Percentiles rank a stretch among this genome's conserved stretches.
phyloP scores from a whole-genome alignment of 2,113 vertebrate species.

The Pseudorasbora parva region DNA sequence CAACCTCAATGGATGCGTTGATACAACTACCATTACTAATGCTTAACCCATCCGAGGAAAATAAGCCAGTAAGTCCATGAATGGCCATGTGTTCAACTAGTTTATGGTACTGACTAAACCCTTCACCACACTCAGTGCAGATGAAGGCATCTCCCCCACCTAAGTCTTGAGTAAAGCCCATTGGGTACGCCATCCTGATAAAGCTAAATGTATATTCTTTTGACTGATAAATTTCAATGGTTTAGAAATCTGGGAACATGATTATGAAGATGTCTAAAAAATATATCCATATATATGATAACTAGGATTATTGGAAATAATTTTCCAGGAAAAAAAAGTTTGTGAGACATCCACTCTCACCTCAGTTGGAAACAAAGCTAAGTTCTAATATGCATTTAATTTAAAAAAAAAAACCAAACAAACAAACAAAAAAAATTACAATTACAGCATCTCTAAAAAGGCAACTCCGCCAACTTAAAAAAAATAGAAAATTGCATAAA shows the following conservation, averaged over 20 bases:
- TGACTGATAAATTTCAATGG: not conserved
- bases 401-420: no score
- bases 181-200: slow-evolving; percentile 68
- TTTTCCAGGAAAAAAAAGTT: not conserved
- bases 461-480: not conserved
- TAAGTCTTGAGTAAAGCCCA: slow-evolving; percentile 59
- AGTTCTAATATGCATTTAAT: not conserved
- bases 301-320: not conserved
- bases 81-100: slow-evolving; percentile 74
- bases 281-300: not conserved
- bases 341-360: not conserved
- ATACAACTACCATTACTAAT: slow-evolving; percentile 73
- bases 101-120: slow-evolving; percentile 74
- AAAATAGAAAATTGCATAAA: not conserved
- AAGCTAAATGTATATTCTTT: slow-evolving; percentile 38
- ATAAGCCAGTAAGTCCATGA: slow-evolving; percentile 75
- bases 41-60: slow-evolving; percentile 72
- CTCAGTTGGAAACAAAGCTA: not conserved
- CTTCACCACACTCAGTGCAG: slow-evolving; percentile 81
- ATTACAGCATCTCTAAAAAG: not conserved
- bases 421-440: no score
- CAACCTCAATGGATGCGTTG: slow-evolving; percentile 73
- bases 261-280: not conserved
- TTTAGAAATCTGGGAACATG: not conserved
- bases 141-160: slow-evolving; percentile 74